Conservation (phyloP, 2,888 invertebrate genomes). For the Macrosiphum euphorbiae region DNA sequence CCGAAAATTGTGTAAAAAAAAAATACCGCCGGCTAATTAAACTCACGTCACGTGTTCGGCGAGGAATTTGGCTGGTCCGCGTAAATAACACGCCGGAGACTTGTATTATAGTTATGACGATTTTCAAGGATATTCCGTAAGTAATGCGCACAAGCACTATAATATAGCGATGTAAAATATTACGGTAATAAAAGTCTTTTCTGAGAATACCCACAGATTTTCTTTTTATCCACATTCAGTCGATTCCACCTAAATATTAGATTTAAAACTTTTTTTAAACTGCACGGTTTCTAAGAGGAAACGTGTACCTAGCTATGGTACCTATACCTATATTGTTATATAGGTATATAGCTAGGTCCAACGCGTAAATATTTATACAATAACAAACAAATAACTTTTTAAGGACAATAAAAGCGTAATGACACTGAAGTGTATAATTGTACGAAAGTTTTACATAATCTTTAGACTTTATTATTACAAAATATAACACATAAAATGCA, state of each 20-base stretch:
- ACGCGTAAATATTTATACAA: not conserved
- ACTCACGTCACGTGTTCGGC: slow-evolving; percentile 42
- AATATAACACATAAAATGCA: not conserved
- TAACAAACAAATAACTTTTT: not conserved
- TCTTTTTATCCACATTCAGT: not conserved
- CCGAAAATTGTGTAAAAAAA: not conserved
- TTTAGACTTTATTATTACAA: not conserved
- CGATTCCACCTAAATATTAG: not conserved
- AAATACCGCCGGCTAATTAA: slow-evolving; percentile 47
- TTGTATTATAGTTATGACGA: not conserved
- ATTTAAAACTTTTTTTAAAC: not conserved
- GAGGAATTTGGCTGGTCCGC: not conserved
- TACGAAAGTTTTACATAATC: not conserved
- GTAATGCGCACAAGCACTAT: not conserved
- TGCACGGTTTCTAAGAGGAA: not conserved
- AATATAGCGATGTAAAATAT: not conserved
- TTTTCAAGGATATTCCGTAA: not conserved
- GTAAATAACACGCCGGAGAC: not conserved
- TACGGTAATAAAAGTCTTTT: not conserved
- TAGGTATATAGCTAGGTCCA: too few species aligned
- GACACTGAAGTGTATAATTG: not conserved
- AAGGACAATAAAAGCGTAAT: not conserved
- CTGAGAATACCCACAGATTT: not conserved
- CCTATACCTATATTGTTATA: not conserved
- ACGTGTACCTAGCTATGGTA: not conserved